Evolutionary conservation across 1,140 invertebrate genomes (phyloP).

Genomic region (Bicyclus anynana): DNA sequence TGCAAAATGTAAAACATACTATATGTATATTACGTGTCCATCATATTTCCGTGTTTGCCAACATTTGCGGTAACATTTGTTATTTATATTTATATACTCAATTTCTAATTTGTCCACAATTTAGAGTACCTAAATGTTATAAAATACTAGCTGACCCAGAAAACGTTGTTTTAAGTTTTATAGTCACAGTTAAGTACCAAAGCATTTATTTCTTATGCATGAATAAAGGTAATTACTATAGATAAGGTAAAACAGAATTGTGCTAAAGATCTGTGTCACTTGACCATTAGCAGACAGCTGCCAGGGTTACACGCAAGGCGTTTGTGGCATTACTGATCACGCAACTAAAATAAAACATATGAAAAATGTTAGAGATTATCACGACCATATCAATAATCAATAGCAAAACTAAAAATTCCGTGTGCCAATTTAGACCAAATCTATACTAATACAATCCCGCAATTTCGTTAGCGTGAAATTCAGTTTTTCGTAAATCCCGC

Average conservation of each 20-base stretch:
- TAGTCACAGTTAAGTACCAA: too few species aligned
- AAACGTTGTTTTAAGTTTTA: too few species aligned
- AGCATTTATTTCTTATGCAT: too few species aligned
- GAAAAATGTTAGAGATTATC: neutral
- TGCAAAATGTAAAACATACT: neutral
- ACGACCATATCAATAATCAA: neutral
- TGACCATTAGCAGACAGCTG: conserved; percentile 52
- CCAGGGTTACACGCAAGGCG: conserved; percentile 53
- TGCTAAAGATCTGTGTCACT: conserved; percentile 61
- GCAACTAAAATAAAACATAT: conserved; percentile 24
- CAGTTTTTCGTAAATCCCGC: too few species aligned
- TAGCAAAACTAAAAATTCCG: neutral
- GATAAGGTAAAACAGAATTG: conserved; percentile 32
- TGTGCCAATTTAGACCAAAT: neutral
- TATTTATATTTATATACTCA: too few species aligned
- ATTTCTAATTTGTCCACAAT: too few species aligned
- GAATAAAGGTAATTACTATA: conserved; percentile 5
- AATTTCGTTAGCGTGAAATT: too few species aligned
- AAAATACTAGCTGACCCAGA: too few species aligned
- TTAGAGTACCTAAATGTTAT: too few species aligned
- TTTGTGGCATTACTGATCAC: conserved; percentile 38
- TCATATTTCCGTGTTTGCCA: too few species aligned
- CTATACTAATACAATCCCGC: neutral
- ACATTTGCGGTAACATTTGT: too few species aligned
- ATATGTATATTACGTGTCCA: too few species aligned